Percentiles rank a stretch among this genome's conserved stretches.
These are phyloP conservation scores for Cylindroiulus punctatus DNA, from an alignment of 2,888 invertebrate genomes.

Conservation along the genomic window DNA sequence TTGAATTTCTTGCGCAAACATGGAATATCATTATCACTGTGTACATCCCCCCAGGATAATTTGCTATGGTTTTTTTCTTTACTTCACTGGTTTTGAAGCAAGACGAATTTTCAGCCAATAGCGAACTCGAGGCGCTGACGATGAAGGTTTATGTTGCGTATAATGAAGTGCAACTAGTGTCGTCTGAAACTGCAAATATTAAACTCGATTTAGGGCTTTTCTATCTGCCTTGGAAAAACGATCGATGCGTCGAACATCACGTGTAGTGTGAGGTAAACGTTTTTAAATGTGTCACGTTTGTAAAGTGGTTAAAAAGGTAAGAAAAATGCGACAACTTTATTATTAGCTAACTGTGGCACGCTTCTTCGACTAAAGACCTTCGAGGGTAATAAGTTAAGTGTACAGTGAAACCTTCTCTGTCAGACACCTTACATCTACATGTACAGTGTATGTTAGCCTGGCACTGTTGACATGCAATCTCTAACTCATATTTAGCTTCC, in stretches of 20 bases:
- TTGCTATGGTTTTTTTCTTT: neutral
- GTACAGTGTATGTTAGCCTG: no score
- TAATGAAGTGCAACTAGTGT: conserved; percentile 42
- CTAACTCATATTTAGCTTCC: no score
- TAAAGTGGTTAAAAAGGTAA: neutral
- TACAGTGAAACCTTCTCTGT: no score
- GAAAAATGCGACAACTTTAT: neutral
- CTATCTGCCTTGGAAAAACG: neutral
- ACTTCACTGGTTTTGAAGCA: neutral
- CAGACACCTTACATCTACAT: no score
- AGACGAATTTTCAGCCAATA: neutral
- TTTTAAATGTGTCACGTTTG: conserved; percentile 1
- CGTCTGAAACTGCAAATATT: neutral
- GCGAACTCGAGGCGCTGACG: neutral
- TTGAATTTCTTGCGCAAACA: conserved; percentile 2
- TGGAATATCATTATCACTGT: conserved; percentile 10
- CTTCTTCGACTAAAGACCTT: neutral
- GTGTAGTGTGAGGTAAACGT: neutral
- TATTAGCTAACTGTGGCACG: neutral
- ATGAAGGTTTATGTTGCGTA: conserved; percentile 20
- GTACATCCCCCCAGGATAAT: neutral
- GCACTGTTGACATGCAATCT: no score
- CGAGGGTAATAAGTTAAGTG: no score
- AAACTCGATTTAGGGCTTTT: neutral
- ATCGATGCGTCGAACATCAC: neutral